These are phyloP conservation scores for Himalopsyche tibetana DNA, from an alignment of 2,888 invertebrate genomes.

Conservation along the genomic window DNA sequence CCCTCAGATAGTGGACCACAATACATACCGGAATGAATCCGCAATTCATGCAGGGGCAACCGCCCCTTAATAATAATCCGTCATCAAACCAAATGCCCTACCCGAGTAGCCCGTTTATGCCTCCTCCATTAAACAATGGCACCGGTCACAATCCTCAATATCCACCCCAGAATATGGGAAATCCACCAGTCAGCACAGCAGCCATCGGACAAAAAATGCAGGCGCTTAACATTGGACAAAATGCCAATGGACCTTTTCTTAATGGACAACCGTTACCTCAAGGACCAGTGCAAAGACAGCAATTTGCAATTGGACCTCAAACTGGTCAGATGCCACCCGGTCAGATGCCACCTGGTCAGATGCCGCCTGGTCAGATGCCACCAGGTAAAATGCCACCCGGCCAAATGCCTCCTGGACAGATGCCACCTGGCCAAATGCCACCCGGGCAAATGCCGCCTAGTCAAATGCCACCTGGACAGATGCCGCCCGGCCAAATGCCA, in stretches of 20 bases:
- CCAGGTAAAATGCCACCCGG: slow-evolving; percentile 62
- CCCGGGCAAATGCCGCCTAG: slow-evolving; percentile 69
- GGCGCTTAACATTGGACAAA: slow-evolving; percentile 71
- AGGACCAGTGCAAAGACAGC: slow-evolving; percentile 49
- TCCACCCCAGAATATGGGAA: slow-evolving; percentile 38
- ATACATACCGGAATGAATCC: slow-evolving; percentile 71
- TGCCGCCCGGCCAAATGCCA: slow-evolving; percentile 60
- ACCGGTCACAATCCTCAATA: slow-evolving; percentile 68
- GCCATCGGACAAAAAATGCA: slow-evolving; percentile 75
- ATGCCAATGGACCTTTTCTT: slow-evolving; percentile 66
- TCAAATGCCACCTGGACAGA: slow-evolving; percentile 67
- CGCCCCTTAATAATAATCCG: slow-evolving; percentile 59
- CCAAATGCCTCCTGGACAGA: slow-evolving; percentile 71
- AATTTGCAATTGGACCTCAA: slow-evolving; percentile 14
- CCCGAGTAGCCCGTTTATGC: slow-evolving; percentile 73
- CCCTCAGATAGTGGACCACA: slow-evolving; percentile 1
- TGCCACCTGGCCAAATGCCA: slow-evolving; percentile 67
- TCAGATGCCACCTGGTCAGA: slow-evolving; percentile 57
- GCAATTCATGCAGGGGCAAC: slow-evolving; percentile 72
- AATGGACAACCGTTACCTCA: slow-evolving; percentile 53
- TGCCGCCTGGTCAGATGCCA: slow-evolving; percentile 66
- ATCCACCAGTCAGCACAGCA: slow-evolving; percentile 66
- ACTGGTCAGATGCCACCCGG: slow-evolving; percentile 31
- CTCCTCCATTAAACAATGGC: slow-evolving; percentile 71
- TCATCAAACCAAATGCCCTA: slow-evolving; percentile 66